These are phyloP conservation scores for Canis aureus DNA, from an alignment of 2,113 vertebrate genomes.

Conservation along the genomic window DNA sequence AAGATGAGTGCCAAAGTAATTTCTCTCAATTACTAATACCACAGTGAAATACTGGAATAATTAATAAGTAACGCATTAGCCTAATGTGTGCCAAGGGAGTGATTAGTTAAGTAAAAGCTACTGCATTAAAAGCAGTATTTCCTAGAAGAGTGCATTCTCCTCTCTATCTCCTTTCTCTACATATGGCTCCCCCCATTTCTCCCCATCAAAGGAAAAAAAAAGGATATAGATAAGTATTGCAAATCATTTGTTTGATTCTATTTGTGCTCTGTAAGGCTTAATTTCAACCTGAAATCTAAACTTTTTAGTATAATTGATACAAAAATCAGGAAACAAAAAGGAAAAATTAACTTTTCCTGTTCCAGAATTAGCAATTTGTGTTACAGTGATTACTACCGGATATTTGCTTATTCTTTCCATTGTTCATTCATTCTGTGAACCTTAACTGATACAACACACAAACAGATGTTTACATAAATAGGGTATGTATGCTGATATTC, in stretches of 20 bases:
- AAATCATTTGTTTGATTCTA: not conserved
- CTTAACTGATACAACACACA: not conserved
- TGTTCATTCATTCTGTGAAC: not conserved
- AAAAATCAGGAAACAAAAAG: not conserved
- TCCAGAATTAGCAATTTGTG: not conserved
- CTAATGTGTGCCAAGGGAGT: constrained; percentile 26
- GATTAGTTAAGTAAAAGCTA: constrained; percentile 48
- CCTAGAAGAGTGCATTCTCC: not conserved
- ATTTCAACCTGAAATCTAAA: constrained; percentile 28
- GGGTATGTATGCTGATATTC: not conserved
- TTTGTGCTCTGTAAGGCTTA: constrained; percentile 8
- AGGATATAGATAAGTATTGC: not conserved
- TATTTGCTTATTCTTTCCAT: not conserved
- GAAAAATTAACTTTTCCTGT: not conserved
- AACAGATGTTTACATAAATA: not conserved
- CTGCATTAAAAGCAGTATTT: not conserved
- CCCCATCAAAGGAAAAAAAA: not conserved
- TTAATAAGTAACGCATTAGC: constrained; percentile 60
- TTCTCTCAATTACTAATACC: constrained; percentile 43
- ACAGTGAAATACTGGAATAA: constrained; percentile 43
- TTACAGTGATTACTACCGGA: not conserved
- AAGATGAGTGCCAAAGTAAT: not conserved
- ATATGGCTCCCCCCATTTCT: not conserved
- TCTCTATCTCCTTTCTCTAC: not conserved
- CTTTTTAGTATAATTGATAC: constrained; percentile 7